These are phyloP conservation scores for Plecturocebus donacophilus DNA, from an alignment of 2,113 vertebrate species.

Conservation along the genomic window DNA sequence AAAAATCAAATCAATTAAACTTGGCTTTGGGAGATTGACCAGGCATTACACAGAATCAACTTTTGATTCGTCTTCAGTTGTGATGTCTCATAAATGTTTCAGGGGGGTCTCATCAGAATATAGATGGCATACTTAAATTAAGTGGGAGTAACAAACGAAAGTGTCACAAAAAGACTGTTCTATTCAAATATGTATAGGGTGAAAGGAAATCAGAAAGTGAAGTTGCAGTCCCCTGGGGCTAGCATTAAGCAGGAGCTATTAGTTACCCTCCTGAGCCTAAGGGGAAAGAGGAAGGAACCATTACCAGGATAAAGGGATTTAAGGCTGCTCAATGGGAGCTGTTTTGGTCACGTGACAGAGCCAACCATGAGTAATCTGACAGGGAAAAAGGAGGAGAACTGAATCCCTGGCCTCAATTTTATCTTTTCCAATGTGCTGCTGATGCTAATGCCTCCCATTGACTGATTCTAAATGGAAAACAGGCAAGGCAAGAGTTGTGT, in stretches of 20 bases:
- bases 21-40: neutral
- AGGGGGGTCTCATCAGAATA: neutral
- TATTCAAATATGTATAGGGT: neutral
- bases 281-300: neutral
- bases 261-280: neutral
- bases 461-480: neutral
- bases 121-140: neutral
- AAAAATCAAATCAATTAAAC: neutral
- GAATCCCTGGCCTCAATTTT: neutral
- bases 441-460: neutral
- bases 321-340: neutral
- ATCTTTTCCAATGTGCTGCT: neutral
- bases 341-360: neutral
- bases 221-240: fast-evolving
- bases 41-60: neutral
- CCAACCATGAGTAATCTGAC: neutral
- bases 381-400: neutral
- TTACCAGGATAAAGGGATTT: neutral
- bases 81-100: neutral
- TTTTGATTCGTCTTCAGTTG: neutral
- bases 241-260: neutral
- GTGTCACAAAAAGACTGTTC: neutral
- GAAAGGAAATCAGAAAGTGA: neutral
- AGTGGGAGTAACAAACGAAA: neutral
- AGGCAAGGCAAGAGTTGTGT: fast-evolving